A percentile compares a stretch with the other conserved stretches of the same genome.
Conservation (phyloP, 1,140 invertebrate species). For the Heliconius himera region DNA sequence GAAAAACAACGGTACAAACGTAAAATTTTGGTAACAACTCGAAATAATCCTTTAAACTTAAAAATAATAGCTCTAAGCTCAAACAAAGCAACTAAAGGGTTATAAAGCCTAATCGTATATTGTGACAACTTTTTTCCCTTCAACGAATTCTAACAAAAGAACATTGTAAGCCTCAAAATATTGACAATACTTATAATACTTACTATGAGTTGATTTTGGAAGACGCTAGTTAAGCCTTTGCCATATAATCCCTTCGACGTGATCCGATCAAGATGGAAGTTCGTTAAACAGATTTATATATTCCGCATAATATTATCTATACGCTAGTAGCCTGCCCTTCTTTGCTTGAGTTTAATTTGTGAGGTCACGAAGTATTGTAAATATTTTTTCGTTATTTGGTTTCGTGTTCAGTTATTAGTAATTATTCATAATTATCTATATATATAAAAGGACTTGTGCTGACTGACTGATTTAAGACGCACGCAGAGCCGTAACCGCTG, state of each 20-base stretch:
- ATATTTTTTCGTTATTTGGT: too few species aligned
- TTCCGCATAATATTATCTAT: neutral
- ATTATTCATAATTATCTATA: too few species aligned
- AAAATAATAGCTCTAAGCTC: neutral
- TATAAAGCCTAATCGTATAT: neutral
- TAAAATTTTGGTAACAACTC: neutral
- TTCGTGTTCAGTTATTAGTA: too few species aligned
- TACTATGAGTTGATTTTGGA: neutral
- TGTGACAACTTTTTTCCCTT: slow-evolving; percentile 8
- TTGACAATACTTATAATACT: slow-evolving; percentile 11
- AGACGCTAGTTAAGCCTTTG: slow-evolving; percentile 1
- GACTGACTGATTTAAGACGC: too few species aligned
- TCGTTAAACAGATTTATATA: neutral
- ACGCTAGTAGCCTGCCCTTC: neutral
- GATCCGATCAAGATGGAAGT: slow-evolving; percentile 14
- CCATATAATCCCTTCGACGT: neutral
- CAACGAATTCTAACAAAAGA: neutral
- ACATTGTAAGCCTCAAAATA: neutral
- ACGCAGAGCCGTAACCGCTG: too few species aligned
- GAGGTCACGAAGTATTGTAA: too few species aligned
- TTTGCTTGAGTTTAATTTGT: too few species aligned
- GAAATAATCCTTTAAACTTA: neutral
- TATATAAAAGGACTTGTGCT: too few species aligned
- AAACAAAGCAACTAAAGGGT: neutral
- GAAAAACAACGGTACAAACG: neutral